A percentile compares a stretch with the other conserved stretches of the same genome.
Conservation (phyloP, 1,140 invertebrate species). For the Drosophila serrata region DNA sequence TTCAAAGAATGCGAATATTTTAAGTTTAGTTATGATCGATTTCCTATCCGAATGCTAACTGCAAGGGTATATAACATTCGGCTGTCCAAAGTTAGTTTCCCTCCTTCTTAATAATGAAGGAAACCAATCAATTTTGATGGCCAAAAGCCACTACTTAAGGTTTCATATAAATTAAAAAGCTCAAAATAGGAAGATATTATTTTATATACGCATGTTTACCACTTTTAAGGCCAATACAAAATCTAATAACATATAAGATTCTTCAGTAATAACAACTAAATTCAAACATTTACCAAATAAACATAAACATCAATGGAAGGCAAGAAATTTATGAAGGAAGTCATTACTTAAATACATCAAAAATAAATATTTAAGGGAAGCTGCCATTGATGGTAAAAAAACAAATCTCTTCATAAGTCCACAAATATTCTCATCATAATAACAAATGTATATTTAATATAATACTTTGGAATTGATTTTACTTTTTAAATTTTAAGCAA, state of each 20-base stretch:
- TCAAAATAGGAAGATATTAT: neutral
- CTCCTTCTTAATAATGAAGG: slow-evolving; percentile 20
- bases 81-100: too few species aligned
- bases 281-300: neutral
- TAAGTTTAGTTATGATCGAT: too few species aligned
- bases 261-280: slow-evolving; percentile 9
- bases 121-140: slow-evolving; percentile 42
- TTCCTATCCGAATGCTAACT: too few species aligned
- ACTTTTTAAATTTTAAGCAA: neutral
- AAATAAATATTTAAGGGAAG: slow-evolving; percentile 8
- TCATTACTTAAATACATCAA: slow-evolving; percentile 12
- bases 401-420: neutral
- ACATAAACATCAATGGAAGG: slow-evolving; percentile 3
- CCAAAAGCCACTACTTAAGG: slow-evolving; percentile 13
- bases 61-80: too few species aligned
- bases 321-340: slow-evolving; percentile 8
- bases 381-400: neutral
- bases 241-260: slow-evolving; percentile 4
- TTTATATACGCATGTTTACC: neutral
- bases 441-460: neutral
- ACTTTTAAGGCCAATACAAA: neutral
- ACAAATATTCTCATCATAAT: neutral
- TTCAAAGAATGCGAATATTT: too few species aligned
- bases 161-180: slow-evolving; percentile 3
- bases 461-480: too few species aligned